A percentile compares a stretch with the other conserved stretches of the same genome.
Evolutionary conservation across 2,888 invertebrate genomes (phyloP).

Genomic region (Drosophila heteroneura): DNA sequence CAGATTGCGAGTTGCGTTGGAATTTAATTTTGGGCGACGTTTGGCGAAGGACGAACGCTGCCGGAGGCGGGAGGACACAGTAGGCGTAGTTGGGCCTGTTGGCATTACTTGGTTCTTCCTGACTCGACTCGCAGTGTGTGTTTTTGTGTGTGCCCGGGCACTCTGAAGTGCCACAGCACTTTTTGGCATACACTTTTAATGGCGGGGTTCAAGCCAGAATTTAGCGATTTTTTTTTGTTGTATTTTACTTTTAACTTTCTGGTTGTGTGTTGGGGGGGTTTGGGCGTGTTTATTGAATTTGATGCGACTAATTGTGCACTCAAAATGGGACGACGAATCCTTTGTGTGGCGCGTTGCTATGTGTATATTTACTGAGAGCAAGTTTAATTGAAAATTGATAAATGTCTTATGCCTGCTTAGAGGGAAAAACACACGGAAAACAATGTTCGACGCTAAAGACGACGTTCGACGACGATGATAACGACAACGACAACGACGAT

Average conservation of each 20-base stretch:
- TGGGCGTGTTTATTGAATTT: constrained; percentile 47
- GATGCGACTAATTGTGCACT: constrained; percentile 56
- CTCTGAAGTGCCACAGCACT: constrained; percentile 56
- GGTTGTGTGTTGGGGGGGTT: neutral
- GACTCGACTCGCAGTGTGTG: constrained; percentile 2
- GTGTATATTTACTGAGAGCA: constrained; percentile 33
- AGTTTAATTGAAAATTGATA: constrained; percentile 29
- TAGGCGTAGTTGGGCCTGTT: constrained; percentile 7
- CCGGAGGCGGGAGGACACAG: neutral
- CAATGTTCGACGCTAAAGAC: constrained; percentile 28
- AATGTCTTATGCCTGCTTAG: constrained; percentile 56
- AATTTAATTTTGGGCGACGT: constrained; percentile 59
- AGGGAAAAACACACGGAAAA: constrained; percentile 3
- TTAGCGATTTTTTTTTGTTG: constrained; percentile 29
- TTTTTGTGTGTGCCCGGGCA: constrained; percentile 38
- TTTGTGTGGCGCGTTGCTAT: neutral
- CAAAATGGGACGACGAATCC: constrained; percentile 17
- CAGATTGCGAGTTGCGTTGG: constrained; percentile 52
- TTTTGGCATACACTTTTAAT: constrained; percentile 63
- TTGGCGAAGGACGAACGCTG: constrained; percentile 32
- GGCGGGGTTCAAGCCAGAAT: constrained; percentile 19
- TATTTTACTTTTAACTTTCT: constrained; percentile 15
- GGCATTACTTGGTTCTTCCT: constrained; percentile 26
- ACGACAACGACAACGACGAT: constrained; percentile 35
- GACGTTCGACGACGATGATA: constrained; percentile 29